These are phyloP conservation scores for Cromileptes altivelis DNA, from an alignment of 2,113 vertebrate genomes.

Conservation along the genomic window DNA sequence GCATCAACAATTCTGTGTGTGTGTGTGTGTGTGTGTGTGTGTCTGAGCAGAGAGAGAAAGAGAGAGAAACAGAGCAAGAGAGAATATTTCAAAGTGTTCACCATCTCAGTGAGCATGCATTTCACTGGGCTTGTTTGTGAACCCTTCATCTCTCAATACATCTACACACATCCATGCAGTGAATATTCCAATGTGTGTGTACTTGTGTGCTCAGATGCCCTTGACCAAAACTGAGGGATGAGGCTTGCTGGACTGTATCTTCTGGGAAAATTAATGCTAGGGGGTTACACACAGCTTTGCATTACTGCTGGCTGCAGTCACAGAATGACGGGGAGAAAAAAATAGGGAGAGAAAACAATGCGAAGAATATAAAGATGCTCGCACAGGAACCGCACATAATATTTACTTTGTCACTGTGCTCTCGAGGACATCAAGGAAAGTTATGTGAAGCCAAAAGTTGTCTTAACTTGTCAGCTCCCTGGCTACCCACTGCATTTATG, in stretches of 20 bases:
- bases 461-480: slow-evolving; percentile 1
- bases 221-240: slow-evolving; percentile 75
- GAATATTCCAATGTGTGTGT: slow-evolving; percentile 30
- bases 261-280: slow-evolving; percentile 73
- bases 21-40: slow-evolving; percentile 34
- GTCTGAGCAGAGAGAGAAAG: slow-evolving; percentile 27
- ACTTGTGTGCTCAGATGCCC: slow-evolving; percentile 65
- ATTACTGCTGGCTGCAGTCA: slow-evolving; percentile 36
- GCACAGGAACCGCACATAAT: not conserved
- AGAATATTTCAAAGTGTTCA: slow-evolving; percentile 69
- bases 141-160: slow-evolving; percentile 66
- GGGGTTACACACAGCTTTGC: slow-evolving; percentile 58
- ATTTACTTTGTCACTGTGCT: slow-evolving; percentile 11
- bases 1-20: slow-evolving; percentile 59
- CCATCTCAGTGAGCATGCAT: slow-evolving; percentile 61
- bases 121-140: slow-evolving; percentile 60
- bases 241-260: slow-evolving; percentile 66
- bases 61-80: slow-evolving; percentile 32
- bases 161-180: slow-evolving; percentile 47
- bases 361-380: slow-evolving; percentile 9
- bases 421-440: not conserved
- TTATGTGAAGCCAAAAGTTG: not conserved
- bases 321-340: slow-evolving; percentile 13
- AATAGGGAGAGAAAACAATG: not conserved
- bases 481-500: not conserved